Percentiles rank a stretch among this genome's conserved stretches.
These are phyloP conservation scores for Flexamia atlantica DNA, from an alignment of 2,888 invertebrate species.

Conservation along the genomic window DNA sequence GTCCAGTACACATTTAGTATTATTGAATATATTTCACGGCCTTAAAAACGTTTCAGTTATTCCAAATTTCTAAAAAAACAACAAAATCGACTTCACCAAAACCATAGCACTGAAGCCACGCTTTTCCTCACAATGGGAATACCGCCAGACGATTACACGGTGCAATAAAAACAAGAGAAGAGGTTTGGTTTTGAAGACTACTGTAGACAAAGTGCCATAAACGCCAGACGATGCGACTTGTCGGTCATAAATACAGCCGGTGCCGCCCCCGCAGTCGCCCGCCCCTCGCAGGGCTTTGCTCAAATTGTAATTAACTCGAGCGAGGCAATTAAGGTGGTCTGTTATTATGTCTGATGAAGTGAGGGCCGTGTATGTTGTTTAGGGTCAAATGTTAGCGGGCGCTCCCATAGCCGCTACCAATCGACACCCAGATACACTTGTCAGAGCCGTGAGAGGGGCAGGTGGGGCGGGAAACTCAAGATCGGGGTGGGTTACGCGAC, in stretches of 20 bases:
- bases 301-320: slow-evolving; percentile 63
- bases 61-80: too few relatives aligned
- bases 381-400: slow-evolving; percentile 43
- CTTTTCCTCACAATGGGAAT: too few relatives aligned
- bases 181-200: slow-evolving; percentile 33
- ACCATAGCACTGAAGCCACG: too few relatives aligned
- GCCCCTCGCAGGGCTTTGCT: slow-evolving; percentile 54
- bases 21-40: too few relatives aligned
- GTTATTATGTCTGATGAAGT: slow-evolving; percentile 61
- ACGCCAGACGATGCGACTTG: slow-evolving; percentile 23
- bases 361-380: slow-evolving; percentile 19
- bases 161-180: neutral
- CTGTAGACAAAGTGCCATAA: slow-evolving; percentile 35
- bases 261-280: slow-evolving; percentile 17
- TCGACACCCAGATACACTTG: slow-evolving; percentile 19
- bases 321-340: slow-evolving; percentile 60
- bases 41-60: too few relatives aligned
- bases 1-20: too few relatives aligned
- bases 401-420: slow-evolving; percentile 46
- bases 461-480: too few relatives aligned
- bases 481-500: too few relatives aligned
- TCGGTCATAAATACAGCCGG: slow-evolving; percentile 24
- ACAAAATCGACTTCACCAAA: too few relatives aligned
- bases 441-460: neutral
- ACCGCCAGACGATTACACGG: too few relatives aligned